Conservation (phyloP, 2,888 invertebrate genomes). For the Agrochola circellaris region DNA sequence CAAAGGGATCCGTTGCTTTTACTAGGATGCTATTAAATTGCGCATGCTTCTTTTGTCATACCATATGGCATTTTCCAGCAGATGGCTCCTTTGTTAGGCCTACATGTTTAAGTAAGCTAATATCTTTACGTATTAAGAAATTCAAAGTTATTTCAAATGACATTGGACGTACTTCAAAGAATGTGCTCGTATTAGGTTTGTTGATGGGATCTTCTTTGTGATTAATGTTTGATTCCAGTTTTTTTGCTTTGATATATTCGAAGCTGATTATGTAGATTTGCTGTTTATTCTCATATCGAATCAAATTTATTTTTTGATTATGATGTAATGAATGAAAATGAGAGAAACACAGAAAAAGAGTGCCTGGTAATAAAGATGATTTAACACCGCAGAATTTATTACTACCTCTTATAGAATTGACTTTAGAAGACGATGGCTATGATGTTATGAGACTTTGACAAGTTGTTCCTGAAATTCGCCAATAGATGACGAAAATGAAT, state of each 20-base stretch:
- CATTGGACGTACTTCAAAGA: constrained; percentile 60
- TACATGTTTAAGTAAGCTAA: constrained; percentile 79
- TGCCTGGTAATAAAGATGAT: neutral
- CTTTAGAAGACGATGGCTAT: neutral
- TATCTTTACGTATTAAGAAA: constrained; percentile 71
- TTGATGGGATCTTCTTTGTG: constrained; percentile 40
- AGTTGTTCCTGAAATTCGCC: neutral
- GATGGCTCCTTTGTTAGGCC: constrained; percentile 85
- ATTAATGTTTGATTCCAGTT: constrained; percentile 19
- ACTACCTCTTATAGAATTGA: neutral
- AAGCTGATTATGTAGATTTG: constrained; percentile 26
- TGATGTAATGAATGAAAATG: constrained; percentile 9
- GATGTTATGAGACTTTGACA: neutral
- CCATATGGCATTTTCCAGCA: constrained; percentile 89
- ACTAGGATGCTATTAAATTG: constrained; percentile 90
- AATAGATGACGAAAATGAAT: neutral
- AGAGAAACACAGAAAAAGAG: neutral
- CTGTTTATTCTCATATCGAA: constrained; percentile 20
- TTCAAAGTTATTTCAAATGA: constrained; percentile 67
- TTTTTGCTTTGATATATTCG: constrained; percentile 25
- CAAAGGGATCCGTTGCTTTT: constrained; percentile 83
- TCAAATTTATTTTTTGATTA: constrained; percentile 7
- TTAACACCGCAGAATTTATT: neutral
- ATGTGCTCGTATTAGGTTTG: constrained; percentile 44
- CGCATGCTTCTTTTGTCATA: constrained; percentile 87